Conservation (phyloP, 2,888 invertebrate genomes). For the Zelleria hepariella region DNA sequence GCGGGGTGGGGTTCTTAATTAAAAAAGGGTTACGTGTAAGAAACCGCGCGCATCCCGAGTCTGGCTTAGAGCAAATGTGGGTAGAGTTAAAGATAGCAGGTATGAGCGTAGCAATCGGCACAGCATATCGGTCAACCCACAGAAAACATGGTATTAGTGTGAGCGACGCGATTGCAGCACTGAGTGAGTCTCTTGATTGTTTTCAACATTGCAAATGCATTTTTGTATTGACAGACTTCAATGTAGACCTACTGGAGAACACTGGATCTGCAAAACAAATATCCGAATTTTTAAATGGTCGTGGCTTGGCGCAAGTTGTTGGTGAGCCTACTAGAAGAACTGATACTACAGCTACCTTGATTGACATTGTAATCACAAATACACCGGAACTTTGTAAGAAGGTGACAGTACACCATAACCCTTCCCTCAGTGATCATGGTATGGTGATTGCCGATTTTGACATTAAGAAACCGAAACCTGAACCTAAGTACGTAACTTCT, state of each 20-base stretch:
- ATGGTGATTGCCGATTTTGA: background rate
- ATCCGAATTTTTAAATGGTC: background rate
- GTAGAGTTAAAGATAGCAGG: background rate
- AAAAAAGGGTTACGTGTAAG: background rate
- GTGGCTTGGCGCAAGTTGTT: background rate
- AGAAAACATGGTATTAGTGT: background rate
- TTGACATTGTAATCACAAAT: background rate
- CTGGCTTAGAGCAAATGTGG: background rate
- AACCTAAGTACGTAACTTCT: background rate
- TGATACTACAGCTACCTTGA: background rate
- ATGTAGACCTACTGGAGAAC: background rate
- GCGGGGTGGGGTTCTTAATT: background rate
- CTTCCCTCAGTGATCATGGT: background rate
- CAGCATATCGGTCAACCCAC: background rate
- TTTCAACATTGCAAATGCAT: background rate
- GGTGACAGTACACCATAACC: background rate
- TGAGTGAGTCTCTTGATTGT: background rate
- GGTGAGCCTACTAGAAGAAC: background rate
- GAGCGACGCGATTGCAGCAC: background rate
- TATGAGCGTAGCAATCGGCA: background rate
- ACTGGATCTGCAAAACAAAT: background rate
- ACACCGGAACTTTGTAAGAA: background rate
- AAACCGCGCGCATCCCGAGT: background rate
- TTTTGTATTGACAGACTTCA: background rate
- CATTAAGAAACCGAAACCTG: background rate